Percentiles rank a stretch among this genome's conserved stretches.
These are phyloP conservation scores for Eupithecia insigniata DNA, from an alignment of 2,888 invertebrate genomes.

Conservation along the genomic window DNA sequence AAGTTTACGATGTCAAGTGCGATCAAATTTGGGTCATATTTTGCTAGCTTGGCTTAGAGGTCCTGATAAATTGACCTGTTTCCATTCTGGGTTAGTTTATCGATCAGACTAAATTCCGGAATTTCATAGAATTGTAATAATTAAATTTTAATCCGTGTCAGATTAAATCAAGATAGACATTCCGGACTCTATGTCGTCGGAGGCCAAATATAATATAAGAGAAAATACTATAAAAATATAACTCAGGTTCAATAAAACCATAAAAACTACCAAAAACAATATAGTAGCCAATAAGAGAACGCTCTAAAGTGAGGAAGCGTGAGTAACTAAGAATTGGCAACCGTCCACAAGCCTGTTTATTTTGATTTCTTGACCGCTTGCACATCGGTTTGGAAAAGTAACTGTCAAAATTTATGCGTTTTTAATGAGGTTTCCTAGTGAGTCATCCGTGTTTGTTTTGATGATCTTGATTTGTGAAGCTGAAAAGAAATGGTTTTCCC, in stretches of 20 bases:
- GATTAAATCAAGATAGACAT: not conserved
- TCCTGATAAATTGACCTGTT: constrained; percentile 1
- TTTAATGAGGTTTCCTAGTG: not conserved
- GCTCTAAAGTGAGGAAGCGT: constrained; percentile 1
- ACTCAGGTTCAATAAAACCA: not conserved
- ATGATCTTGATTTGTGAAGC: not conserved
- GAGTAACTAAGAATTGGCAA: constrained; percentile 45
- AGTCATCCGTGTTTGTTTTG: not conserved
- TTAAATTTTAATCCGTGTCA: not conserved
- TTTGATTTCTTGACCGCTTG: constrained; percentile 37
- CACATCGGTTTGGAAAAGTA: not conserved
- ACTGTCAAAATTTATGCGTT: not conserved
- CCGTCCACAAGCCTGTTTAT: constrained; percentile 49
- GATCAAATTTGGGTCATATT: constrained; percentile 24
- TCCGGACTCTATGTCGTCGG: not conserved
- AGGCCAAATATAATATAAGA: not conserved
- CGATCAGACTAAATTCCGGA: not conserved
- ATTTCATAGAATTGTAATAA: not conserved
- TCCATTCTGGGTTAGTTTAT: not conserved
- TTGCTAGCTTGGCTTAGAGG: not conserved
- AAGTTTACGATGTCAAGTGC: constrained; percentile 31
- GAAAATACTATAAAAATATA: not conserved
- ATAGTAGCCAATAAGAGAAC: not conserved
- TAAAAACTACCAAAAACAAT: not conserved
- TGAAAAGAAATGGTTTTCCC: not conserved